Conservation (phyloP, 2,888 invertebrate species). For the Congeria kusceri region DNA sequence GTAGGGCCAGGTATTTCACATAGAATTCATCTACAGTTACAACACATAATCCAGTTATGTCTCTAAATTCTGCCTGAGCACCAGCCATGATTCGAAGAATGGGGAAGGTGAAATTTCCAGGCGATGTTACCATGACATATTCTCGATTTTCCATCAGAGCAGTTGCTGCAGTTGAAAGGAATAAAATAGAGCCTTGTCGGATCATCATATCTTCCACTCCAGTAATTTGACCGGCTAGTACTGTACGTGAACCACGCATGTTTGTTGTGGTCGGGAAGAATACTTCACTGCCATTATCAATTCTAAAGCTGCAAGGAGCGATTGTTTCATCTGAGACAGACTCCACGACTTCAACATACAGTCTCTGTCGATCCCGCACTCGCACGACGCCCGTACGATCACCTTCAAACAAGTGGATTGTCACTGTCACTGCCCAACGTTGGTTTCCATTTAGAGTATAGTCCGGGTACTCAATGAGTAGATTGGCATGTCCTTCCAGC, state of each 20-base stretch:
- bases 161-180: slow-evolving; percentile 71
- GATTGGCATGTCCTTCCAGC: slow-evolving; percentile 72
- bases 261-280: slow-evolving; percentile 70
- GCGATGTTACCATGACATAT: slow-evolving; percentile 70
- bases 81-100: slow-evolving; percentile 68
- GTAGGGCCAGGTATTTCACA: slow-evolving; percentile 73
- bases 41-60: slow-evolving; percentile 62
- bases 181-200: slow-evolving; percentile 70
- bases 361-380: slow-evolving; percentile 66
- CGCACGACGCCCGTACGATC: slow-evolving; percentile 75
- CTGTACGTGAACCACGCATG: slow-evolving; percentile 72
- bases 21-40: slow-evolving; percentile 67
- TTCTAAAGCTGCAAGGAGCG: slow-evolving; percentile 76
- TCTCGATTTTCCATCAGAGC: slow-evolving; percentile 72
- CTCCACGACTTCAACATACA: slow-evolving; percentile 75
- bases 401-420: slow-evolving; percentile 71
- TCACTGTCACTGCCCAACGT: slow-evolving; percentile 57
- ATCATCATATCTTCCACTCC: slow-evolving; percentile 70
- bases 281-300: slow-evolving; percentile 70
- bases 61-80: slow-evolving; percentile 69
- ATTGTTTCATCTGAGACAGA: slow-evolving; percentile 73
- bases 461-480: slow-evolving; percentile 70
- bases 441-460: slow-evolving; percentile 11
- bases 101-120: slow-evolving; percentile 75
- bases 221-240: slow-evolving; percentile 73